A percentile compares a stretch with the other conserved stretches of the same genome.
Evolutionary conservation across 2,113 vertebrate genomes (phyloP).

Genomic region (Chloropsis cyanopogon): DNA sequence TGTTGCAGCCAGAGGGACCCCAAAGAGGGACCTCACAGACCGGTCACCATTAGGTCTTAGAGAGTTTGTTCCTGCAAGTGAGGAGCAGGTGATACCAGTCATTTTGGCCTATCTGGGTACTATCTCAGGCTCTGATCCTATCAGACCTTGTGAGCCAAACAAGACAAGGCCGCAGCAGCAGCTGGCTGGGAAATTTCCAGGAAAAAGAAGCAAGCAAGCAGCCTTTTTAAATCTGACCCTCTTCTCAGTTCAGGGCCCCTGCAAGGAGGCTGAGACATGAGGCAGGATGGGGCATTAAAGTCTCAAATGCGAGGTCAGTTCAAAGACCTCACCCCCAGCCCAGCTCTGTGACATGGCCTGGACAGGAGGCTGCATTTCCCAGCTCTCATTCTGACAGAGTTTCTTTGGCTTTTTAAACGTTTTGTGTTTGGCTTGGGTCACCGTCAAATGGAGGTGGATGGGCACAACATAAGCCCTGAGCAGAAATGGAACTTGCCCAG

Average conservation of each 20-base stretch:
- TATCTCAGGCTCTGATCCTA: neutral
- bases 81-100: neutral
- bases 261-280: neutral
- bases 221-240: neutral
- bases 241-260: neutral
- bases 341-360: neutral
- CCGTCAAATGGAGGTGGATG: accelerated
- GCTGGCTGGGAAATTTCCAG: constrained; percentile 56
- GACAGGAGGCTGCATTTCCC: neutral
- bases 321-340: neutral
- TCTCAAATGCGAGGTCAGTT: neutral
- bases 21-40: neutral
- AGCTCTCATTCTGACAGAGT: neutral
- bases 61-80: neutral
- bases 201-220: constrained; percentile 8
- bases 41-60: accelerated
- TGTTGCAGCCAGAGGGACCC: neutral
- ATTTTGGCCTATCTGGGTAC: neutral
- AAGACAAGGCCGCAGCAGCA: constrained; percentile 23
- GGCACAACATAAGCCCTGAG: neutral
- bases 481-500: neutral
- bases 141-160: constrained; percentile 13
- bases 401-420: neutral
- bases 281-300: neutral
- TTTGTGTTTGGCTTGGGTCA: neutral